A percentile compares a stretch with the other conserved stretches of the same genome.
phyloP scores from a whole-genome alignment of 2,797 vertebrate genomes.

The Kryptolebias ocellatus region DNA sequence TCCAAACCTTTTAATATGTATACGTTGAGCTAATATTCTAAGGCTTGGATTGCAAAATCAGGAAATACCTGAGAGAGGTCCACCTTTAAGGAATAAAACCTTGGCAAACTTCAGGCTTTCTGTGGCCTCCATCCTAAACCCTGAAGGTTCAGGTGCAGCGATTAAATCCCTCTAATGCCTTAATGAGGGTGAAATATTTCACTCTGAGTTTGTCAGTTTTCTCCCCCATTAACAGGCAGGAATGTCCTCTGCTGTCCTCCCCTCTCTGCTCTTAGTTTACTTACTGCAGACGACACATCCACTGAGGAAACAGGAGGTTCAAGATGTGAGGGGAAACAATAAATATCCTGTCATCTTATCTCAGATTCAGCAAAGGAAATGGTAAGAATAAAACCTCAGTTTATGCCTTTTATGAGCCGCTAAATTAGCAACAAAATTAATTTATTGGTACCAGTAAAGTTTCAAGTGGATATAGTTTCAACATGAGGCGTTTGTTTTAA shows the following conservation, averaged over 20 bases:
- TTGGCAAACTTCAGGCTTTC: constrained; percentile 46
- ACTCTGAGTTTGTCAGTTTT: constrained; percentile 72
- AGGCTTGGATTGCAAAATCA: constrained; percentile 67
- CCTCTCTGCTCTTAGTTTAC: constrained; percentile 46
- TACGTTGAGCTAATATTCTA: constrained; percentile 66
- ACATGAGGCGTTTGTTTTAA: too few relatives aligned
- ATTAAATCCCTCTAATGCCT: constrained; percentile 59
- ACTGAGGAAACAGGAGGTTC: constrained; percentile 48
- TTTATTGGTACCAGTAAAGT: too few relatives aligned
- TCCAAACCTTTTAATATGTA: constrained; percentile 63
- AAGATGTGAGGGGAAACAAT: constrained; percentile 46
- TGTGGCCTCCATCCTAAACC: constrained; percentile 32
- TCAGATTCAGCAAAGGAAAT: neutral
- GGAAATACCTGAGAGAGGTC: constrained; percentile 75
- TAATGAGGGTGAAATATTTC: constrained; percentile 71
- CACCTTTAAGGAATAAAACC: constrained; percentile 68
- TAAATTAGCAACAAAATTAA: too few relatives aligned
- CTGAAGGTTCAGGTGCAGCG: constrained; percentile 58
- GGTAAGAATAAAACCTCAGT: too few relatives aligned
- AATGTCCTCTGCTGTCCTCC: constrained; percentile 65
- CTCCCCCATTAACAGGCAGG: constrained; percentile 74
- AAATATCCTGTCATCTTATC: constrained; percentile 23
- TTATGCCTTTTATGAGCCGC: too few relatives aligned
- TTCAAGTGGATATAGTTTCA: too few relatives aligned
- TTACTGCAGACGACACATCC: constrained; percentile 62